These are phyloP conservation scores for Zygogramma bicolorata DNA, from an alignment of 2,888 invertebrate genomes.

Conservation along the genomic window DNA sequence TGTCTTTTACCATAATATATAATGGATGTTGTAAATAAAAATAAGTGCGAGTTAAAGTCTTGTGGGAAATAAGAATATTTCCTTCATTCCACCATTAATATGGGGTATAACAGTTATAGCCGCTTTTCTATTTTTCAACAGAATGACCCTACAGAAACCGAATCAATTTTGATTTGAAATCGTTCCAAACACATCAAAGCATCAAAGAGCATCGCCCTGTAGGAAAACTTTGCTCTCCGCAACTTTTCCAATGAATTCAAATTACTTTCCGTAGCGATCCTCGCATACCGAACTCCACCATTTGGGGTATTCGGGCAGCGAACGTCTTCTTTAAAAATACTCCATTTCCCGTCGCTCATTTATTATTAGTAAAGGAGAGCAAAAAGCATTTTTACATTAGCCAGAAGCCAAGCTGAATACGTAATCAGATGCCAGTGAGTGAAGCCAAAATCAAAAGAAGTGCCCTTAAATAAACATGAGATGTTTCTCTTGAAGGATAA, in stretches of 20 bases:
- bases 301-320: constrained; percentile 27
- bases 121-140: too few relatives aligned
- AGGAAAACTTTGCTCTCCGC: background rate
- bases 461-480: constrained; percentile 60
- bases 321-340: constrained; percentile 51
- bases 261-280: constrained; percentile 16
- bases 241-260: constrained; percentile 19
- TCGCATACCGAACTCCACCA: background rate
- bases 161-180: too few relatives aligned
- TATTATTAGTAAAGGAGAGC: constrained; percentile 60
- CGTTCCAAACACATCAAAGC: too few relatives aligned
- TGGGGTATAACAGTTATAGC: too few relatives aligned
- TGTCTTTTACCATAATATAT: too few relatives aligned
- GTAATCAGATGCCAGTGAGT: constrained; percentile 58
- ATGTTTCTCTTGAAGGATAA: constrained; percentile 49
- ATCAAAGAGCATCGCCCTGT: constrained; percentile 10
- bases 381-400: constrained; percentile 62
- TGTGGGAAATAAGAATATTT: too few relatives aligned
- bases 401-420: constrained; percentile 59
- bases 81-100: too few relatives aligned
- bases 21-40: too few relatives aligned
- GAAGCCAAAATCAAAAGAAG: constrained; percentile 59
- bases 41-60: too few relatives aligned
- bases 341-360: constrained; percentile 56
- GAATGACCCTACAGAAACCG: too few relatives aligned